phyloP scores from a whole-genome alignment of 1,140 invertebrate species.

The Dendroctonus ponderosae region DNA sequence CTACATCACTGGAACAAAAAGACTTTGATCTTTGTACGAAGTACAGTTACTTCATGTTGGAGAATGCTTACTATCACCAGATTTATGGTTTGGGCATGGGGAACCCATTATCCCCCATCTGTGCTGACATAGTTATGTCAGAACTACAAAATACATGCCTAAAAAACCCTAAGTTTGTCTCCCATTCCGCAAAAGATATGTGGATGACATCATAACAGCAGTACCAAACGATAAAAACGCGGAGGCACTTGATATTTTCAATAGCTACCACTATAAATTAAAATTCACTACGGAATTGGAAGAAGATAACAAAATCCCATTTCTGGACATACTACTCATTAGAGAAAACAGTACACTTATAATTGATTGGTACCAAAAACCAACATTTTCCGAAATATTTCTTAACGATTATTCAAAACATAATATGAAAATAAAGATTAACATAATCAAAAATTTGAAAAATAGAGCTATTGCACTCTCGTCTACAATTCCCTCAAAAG shows the following conservation, averaged over 20 bases:
- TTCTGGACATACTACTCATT: no score
- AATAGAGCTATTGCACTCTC: slow-evolving; percentile 7
- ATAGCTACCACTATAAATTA: slow-evolving; percentile 14
- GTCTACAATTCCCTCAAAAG: no score
- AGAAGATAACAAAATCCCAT: no score
- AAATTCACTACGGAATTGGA: slow-evolving; percentile 28
- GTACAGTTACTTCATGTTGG: slow-evolving; percentile 20
- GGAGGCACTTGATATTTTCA: slow-evolving; percentile 13
- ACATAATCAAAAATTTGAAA: slow-evolving; percentile 12
- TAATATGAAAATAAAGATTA: slow-evolving; percentile 13
- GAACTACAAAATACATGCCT: slow-evolving; percentile 14
- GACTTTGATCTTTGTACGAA: not conserved
- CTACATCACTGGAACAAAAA: not conserved
- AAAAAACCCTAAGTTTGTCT: slow-evolving; percentile 2
- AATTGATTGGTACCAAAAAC: slow-evolving; percentile 24
- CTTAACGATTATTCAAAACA: slow-evolving; percentile 18
- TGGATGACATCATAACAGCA: slow-evolving; percentile 22
- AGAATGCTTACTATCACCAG: slow-evolving; percentile 14
- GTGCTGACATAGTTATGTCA: slow-evolving; percentile 21
- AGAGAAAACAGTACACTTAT: slow-evolving; percentile 12
- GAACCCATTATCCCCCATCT: slow-evolving; percentile 13
- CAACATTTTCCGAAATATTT: slow-evolving; percentile 21
- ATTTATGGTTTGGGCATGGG: slow-evolving; percentile 24
- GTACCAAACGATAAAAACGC: slow-evolving; percentile 13
- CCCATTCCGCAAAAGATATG: slow-evolving; percentile 29